Evolutionary conservation across 2,888 invertebrate species (phyloP), one percentile per base, ranked within the genome.

Genomic region (Meteorus colon): DNA sequence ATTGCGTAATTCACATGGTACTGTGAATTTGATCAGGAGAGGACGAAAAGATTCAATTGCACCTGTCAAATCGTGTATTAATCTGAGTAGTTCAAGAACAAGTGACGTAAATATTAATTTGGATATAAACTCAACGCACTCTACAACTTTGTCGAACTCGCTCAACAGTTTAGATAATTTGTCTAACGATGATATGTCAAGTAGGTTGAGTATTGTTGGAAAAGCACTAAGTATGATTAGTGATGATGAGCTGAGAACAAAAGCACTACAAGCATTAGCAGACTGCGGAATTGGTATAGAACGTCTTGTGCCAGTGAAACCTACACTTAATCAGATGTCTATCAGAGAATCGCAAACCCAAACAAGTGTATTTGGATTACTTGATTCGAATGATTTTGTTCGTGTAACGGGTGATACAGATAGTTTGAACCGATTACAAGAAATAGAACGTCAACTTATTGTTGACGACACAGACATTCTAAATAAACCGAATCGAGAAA

Each of bases 201-300:
- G 81, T 14, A 79, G 80, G 68, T 81, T 83, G 45, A 79, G 75
- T 69, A 84, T 87, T 48, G 80, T 89, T 14, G 81, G 84, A 62
- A 81, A 86, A 76, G 88, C 88, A 24, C 70, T 88, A 12, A 84
- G 79, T 10, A 85, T 83, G n/a, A 80, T 86, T 0, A 82, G 78
- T 4, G 85, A 89, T 68, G 74, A 80, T 29, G 77, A 82, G 12
- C 75, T 88, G 12, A 78, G 85, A n/a, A 77, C 80, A 16, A 83
- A 83, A 69, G 88, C 89, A 4, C 65, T 89, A 16, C 80, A 84
- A 66, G 87, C 86, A 10, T 79, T 89, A 2, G 81, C 81, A 0
- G 85, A 87, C 12, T 88, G 87, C 72, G 85, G 86, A 8, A 84
- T 86, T 27, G 82, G 83, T 1, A 77, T 81, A 1, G 82, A 85